A percentile compares a stretch with the other conserved stretches of the same genome.
These are phyloP conservation scores for Dryadula phaetusa DNA, from an alignment of 2,888 invertebrate species.

Conservation along the genomic window DNA sequence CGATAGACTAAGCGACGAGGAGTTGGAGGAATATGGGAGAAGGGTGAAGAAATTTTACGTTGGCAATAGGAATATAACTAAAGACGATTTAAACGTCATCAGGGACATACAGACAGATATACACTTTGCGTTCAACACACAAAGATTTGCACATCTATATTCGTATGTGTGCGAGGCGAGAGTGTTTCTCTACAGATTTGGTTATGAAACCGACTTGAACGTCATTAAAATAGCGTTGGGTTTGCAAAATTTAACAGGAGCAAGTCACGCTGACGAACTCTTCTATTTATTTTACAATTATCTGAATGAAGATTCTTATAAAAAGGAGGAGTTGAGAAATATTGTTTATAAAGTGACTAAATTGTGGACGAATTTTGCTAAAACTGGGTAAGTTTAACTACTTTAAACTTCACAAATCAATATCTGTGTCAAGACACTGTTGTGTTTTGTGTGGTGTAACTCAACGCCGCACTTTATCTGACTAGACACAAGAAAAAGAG, in stretches of 20 bases:
- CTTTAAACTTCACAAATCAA: neutral
- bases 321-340: conserved; percentile 37
- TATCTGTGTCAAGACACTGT: too few relatives aligned
- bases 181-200: conserved; percentile 63
- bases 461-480: too few relatives aligned
- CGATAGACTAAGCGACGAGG: conserved; percentile 49
- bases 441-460: neutral
- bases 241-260: conserved; percentile 58
- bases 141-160: conserved; percentile 60
- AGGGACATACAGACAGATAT: conserved; percentile 58
- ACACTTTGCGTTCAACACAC: conserved; percentile 58
- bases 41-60: conserved; percentile 61
- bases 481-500: too few relatives aligned
- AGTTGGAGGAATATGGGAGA: conserved; percentile 56
- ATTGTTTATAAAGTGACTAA: conserved; percentile 56
- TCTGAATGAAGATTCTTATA: conserved; percentile 61
- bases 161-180: conserved; percentile 47
- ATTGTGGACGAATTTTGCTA: conserved; percentile 69
- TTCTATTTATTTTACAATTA: conserved; percentile 72
- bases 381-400: conserved; percentile 55
- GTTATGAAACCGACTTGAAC: conserved; percentile 64
- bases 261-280: conserved; percentile 77
- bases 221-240: conserved; percentile 53
- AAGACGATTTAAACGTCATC: conserved; percentile 51
- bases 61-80: conserved; percentile 51